A percentile compares a stretch with the other conserved stretches of the same genome.
These are phyloP conservation scores for Centroberyx gerrardi DNA, from an alignment of 2,797 vertebrate genomes.

Conservation along the genomic window DNA sequence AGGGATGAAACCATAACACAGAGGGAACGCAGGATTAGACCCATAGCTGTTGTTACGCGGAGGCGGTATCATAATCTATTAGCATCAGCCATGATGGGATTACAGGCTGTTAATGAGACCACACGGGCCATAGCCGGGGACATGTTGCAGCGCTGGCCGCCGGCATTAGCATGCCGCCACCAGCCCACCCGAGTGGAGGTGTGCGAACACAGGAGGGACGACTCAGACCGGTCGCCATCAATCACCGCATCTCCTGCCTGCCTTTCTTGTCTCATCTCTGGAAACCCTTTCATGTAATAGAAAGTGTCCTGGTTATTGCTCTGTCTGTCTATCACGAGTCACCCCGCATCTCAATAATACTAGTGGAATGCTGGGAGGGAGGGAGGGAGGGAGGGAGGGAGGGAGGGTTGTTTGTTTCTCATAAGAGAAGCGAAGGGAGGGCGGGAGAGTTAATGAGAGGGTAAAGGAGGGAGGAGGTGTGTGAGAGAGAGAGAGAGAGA, in stretches of 20 bases:
- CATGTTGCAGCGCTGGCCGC: conserved; percentile 26
- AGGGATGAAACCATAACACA: conserved; percentile 24
- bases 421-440: conserved; percentile 36
- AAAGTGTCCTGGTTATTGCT: conserved; percentile 10
- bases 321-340: conserved; percentile 6
- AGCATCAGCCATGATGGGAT: conserved; percentile 66
- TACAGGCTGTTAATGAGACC: conserved; percentile 62
- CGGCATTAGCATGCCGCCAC: conserved; percentile 33
- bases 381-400: background rate
- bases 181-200: conserved; percentile 21
- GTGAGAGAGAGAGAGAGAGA: background rate
- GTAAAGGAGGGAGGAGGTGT: conserved; percentile 24
- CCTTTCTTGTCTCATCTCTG: conserved; percentile 19
- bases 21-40: conserved; percentile 48
- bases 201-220: conserved; percentile 3
- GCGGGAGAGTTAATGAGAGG: conserved; percentile 45
- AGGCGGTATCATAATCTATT: conserved; percentile 64
- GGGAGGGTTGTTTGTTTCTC: conserved; percentile 31
- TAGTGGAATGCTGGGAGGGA: background rate
- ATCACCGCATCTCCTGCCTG: conserved; percentile 10
- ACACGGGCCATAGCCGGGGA: conserved; percentile 26
- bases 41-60: conserved; percentile 38
- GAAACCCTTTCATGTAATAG: conserved; percentile 16
- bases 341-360: background rate
- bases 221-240: conserved; percentile 1